A percentile compares a stretch with the other conserved stretches of the same genome.
Conservation (phyloP, 1,140 invertebrate genomes). For the Branchinecta lindahli region DNA sequence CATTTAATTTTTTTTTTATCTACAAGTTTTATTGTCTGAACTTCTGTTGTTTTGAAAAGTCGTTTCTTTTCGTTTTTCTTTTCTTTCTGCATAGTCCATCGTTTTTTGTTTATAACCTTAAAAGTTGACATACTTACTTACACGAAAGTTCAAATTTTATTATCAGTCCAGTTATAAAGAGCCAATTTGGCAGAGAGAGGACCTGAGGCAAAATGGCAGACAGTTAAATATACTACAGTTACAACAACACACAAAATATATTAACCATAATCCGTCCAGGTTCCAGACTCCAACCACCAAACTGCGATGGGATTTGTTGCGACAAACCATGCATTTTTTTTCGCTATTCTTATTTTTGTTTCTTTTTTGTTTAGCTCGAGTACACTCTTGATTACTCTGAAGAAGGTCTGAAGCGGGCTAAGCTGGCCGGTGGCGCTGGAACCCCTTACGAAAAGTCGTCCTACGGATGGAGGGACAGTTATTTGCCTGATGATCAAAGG, state of each 20-base stretch:
- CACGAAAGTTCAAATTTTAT: too few relatives aligned
- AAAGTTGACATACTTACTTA: too few relatives aligned
- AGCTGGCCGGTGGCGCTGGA: constrained; percentile 26
- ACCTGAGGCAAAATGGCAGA: too few relatives aligned
- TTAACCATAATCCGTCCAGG: too few relatives aligned
- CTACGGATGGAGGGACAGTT: background rate
- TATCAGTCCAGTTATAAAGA: too few relatives aligned
- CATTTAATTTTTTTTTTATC: too few relatives aligned
- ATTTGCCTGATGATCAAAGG: constrained; percentile 7
- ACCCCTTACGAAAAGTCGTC: constrained; percentile 15
- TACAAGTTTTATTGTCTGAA: too few relatives aligned
- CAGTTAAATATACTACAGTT: background rate
- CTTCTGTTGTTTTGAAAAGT: too few relatives aligned
- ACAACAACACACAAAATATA: background rate
- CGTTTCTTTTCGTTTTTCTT: too few relatives aligned
- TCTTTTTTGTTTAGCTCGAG: constrained; percentile 28
- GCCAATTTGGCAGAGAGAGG: too few relatives aligned
- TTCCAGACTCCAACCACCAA: background rate
- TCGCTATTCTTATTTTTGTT: constrained; percentile 9
- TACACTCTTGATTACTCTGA: constrained; percentile 33
- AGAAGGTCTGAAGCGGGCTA: constrained; percentile 29
- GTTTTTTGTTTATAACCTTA: too few relatives aligned
- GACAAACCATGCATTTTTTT: constrained; percentile 7
- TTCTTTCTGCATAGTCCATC: too few relatives aligned
- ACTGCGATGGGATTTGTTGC: background rate